phyloP scores from a whole-genome alignment of 2,888 invertebrate genomes.

The Lasioglossum villosulum region DNA sequence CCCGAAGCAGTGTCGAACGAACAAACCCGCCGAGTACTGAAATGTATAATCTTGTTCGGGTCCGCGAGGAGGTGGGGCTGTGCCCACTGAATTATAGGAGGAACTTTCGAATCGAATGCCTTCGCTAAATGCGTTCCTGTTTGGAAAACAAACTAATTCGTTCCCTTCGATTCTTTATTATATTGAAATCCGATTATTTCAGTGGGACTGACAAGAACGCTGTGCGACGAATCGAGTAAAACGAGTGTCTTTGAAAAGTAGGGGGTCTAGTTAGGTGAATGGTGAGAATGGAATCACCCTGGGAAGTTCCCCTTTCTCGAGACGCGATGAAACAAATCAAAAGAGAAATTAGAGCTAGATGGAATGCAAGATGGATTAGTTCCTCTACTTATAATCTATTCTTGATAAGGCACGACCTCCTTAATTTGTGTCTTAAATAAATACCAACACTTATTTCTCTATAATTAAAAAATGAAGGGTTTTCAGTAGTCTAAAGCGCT shows the following conservation, averaged over 20 bases:
- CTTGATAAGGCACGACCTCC: too few relatives aligned
- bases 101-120: slow-evolving; percentile 8
- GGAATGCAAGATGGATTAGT: too few relatives aligned
- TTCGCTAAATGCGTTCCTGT: neutral
- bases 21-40: slow-evolving; percentile 29
- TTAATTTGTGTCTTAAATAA: too few relatives aligned
- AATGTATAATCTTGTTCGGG: neutral
- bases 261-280: neutral
- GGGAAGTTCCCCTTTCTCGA: too few relatives aligned
- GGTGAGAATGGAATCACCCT: neutral
- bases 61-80: neutral
- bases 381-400: too few relatives aligned
- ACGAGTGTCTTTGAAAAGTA: too few relatives aligned
- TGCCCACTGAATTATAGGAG: neutral
- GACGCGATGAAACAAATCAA: too few relatives aligned
- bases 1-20: slow-evolving; percentile 24
- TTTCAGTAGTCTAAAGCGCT: too few relatives aligned
- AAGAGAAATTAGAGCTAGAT: too few relatives aligned
- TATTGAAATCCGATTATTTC: neutral
- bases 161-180: neutral
- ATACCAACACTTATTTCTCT: too few relatives aligned
- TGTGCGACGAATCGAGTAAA: neutral
- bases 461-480: too few relatives aligned
- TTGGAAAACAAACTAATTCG: neutral
- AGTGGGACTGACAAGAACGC: neutral